Evolutionary conservation across 2,797 vertebrate genomes (phyloP), one percentile per base, ranked within the genome.

Genomic region (Pogonophryne albipinna): DNA sequence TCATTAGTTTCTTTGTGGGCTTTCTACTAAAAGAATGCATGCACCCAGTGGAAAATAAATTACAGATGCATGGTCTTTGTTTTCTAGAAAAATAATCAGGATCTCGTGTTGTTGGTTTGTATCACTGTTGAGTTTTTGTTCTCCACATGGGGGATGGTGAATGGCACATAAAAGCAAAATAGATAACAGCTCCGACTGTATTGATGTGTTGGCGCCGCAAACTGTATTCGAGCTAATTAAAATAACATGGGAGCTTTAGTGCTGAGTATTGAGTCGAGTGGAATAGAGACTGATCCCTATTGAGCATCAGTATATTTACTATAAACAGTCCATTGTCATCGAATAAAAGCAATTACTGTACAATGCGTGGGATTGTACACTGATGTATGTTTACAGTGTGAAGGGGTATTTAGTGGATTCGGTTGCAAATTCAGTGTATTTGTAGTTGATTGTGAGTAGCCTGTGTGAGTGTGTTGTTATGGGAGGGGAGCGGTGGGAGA

Each of bases 401-500:
- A 57, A 47, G 27, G 27, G 27, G 19, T 15, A 14, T 44, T 49
- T 44, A 14, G n/a, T 7, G 20, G 52, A 63, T 52, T 78, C 31
- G 12, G 3, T 44, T 45, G 47, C 51, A 56, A 49, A 55, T 20
- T 34, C 10, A 0, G 50, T 74, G 20, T 27, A 11, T 44, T 51
- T 62, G 1, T 17, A 15, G 12, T 67, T 42, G 47, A 15, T 3
- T 23, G 66, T 42, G n/a, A 46, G 20, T 20, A 60, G 58, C 17
- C 3, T 80, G 74, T 74, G 34, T 66, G 42, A 70, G 52, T 20
- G 34, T 52, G 66, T 64, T 71, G 79, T 85, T 91, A 89, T 90
- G 83, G 44, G 84, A 75, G 55, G 66, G 76, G 71, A 72, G 83
- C 66, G 78, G 57, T 80, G 83, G 80, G 79, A 85, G 85, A 89